A percentile compares a stretch with the other conserved stretches of the same genome.
phyloP scores from a whole-genome alignment of 2,888 invertebrate genomes.

The Cerastis rubricosa region DNA sequence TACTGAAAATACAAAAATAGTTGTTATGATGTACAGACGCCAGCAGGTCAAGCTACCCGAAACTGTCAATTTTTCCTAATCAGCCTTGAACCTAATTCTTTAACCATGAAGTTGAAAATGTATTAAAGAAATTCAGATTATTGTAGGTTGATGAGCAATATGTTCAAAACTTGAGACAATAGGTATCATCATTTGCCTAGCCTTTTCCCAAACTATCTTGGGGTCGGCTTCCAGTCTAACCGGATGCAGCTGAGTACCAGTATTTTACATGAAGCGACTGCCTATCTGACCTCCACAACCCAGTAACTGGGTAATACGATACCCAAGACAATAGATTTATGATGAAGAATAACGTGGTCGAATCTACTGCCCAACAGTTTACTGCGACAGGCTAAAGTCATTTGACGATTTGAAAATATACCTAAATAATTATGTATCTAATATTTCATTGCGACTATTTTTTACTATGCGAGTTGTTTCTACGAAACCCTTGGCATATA shows the following conservation, averaged over 20 bases:
- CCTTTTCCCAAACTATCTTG: too few relatives aligned
- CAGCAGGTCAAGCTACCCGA: too few relatives aligned
- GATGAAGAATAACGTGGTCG: background rate
- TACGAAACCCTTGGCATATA: background rate
- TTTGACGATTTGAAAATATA: background rate
- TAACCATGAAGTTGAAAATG: too few relatives aligned
- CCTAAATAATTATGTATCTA: background rate
- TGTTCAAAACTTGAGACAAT: background rate
- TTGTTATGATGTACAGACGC: background rate
- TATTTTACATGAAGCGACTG: too few relatives aligned
- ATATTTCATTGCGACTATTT: background rate
- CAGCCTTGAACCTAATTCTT: too few relatives aligned
- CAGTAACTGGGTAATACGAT: too few relatives aligned
- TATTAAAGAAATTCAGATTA: too few relatives aligned
- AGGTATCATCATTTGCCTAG: too few relatives aligned
- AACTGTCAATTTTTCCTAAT: too few relatives aligned
- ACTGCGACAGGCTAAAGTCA: background rate
- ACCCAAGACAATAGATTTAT: background rate
- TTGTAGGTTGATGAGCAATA: background rate
- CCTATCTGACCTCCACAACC: too few relatives aligned
- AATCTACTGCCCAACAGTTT: background rate
- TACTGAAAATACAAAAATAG: constrained; percentile 17
- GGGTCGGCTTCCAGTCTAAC: too few relatives aligned
- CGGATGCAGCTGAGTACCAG: too few relatives aligned
- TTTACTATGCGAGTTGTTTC: background rate